These are phyloP conservation scores for Drosophila quadrilineata DNA, from an alignment of 1,140 invertebrate species.

Conservation along the genomic window DNA sequence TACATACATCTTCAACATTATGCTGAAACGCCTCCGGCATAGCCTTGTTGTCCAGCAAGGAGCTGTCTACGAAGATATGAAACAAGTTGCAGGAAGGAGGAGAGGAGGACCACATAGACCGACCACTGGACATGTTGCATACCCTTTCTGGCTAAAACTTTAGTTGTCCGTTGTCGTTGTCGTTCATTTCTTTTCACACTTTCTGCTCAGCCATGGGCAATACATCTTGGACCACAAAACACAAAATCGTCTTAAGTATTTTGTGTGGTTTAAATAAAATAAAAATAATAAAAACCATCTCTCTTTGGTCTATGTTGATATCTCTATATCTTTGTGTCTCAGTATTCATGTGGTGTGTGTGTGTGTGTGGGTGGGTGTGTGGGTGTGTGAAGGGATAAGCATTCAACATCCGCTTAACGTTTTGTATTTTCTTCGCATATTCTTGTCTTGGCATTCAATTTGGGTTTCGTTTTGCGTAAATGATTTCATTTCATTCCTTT, in stretches of 20 bases:
- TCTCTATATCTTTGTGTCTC: conserved; percentile 6
- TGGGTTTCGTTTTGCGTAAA: conserved; percentile 72
- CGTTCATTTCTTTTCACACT: conserved; percentile 64
- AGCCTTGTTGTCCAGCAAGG: conserved; percentile 2
- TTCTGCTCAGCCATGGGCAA: conserved; percentile 69
- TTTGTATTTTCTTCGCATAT: conserved; percentile 52
- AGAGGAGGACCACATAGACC: conserved; percentile 23
- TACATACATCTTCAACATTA: too few relatives aligned
- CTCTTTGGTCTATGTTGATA: neutral
- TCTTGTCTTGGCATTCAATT: conserved; percentile 63
- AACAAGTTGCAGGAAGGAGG: neutral
- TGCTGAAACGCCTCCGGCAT: conserved; percentile 51
- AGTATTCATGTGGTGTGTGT: too few relatives aligned
- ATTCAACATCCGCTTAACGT: conserved; percentile 70
- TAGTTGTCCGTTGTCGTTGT: conserved; percentile 51
- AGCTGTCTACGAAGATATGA: too few relatives aligned
- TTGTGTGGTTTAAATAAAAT: conserved; percentile 80
- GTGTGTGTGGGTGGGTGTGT: conserved; percentile 27
- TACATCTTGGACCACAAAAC: conserved; percentile 78
- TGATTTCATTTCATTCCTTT: conserved; percentile 65
- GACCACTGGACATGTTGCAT: conserved; percentile 48
- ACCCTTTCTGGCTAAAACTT: conserved; percentile 58
- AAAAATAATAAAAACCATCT: conserved; percentile 74
- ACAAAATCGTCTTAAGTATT: conserved; percentile 79
- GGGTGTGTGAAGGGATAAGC: conserved; percentile 69